Conservation (phyloP, 2,797 vertebrate genomes). For the Parauchenoglanis punctatus region DNA sequence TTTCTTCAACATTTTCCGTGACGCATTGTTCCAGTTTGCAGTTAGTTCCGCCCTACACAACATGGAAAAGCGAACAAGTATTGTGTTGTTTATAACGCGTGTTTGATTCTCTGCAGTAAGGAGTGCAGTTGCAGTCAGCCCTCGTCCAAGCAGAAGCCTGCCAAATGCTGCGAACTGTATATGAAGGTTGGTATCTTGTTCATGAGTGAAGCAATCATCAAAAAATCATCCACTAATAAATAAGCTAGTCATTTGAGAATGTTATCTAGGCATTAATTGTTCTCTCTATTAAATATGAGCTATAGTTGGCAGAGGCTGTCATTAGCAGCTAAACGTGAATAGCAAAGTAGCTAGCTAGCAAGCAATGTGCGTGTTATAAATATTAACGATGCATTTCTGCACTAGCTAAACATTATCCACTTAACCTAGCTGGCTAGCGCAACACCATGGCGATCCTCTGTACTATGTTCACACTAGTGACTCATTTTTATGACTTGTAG, state of each 20-base stretch:
- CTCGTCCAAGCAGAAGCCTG: background rate
- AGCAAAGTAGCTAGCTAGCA: background rate
- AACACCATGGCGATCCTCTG: background rate
- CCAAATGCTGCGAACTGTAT: slow-evolving; percentile 32
- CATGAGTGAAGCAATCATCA: background rate
- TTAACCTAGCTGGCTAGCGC: background rate
- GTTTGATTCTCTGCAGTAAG: slow-evolving; percentile 37
- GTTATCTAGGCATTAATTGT: background rate
- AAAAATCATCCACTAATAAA: background rate
- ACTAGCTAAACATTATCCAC: background rate
- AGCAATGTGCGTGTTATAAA: too few relatives aligned
- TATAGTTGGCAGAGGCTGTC: background rate
- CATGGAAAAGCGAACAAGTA: background rate
- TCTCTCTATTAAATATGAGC: background rate
- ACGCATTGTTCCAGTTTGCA: background rate
- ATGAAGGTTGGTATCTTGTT: slow-evolving; percentile 28
- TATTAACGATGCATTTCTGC: background rate
- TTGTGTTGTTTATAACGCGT: background rate
- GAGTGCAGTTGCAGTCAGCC: slow-evolving; percentile 9
- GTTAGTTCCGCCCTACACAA: background rate
- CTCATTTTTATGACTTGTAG: background rate
- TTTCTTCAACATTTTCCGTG: background rate
- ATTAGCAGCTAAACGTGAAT: background rate
- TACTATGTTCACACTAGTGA: too few relatives aligned
- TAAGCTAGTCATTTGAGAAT: background rate